Evolutionary conservation across 2,888 invertebrate genomes (phyloP).

Genomic region (Polymixis flavicincta): DNA sequence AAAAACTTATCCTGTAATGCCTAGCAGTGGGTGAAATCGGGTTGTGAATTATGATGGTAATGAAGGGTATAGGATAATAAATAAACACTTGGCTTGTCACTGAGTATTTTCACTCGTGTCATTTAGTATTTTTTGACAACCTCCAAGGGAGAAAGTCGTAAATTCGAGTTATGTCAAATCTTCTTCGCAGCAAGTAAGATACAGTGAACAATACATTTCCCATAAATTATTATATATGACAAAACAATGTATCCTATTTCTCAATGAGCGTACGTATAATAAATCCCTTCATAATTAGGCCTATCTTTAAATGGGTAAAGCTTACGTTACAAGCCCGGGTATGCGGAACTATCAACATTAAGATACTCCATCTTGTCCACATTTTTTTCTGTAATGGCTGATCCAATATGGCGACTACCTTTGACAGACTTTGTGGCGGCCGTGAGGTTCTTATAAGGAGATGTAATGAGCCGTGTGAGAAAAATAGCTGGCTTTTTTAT

Average conservation of each 20-base stretch:
- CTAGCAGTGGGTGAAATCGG: no score
- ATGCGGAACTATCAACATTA: constrained; percentile 61
- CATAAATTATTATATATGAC: neutral
- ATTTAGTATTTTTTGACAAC: neutral
- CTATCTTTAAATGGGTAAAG: constrained; percentile 29
- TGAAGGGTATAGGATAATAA: neutral
- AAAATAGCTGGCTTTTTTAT: constrained; percentile 59
- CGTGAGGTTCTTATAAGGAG: constrained; percentile 66
- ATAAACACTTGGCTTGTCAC: neutral
- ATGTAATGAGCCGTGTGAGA: constrained; percentile 69
- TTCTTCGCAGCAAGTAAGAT: neutral
- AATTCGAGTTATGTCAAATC: neutral
- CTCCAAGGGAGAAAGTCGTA: neutral
- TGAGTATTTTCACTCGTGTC: neutral
- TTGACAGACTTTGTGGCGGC: constrained; percentile 77
- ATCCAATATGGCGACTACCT: constrained; percentile 70
- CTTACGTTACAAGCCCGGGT: constrained; percentile 29
- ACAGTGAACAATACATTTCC: neutral
- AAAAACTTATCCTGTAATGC: no score
- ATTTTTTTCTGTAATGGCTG: constrained; percentile 69
- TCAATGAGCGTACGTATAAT: constrained; percentile 2
- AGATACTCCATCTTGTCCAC: constrained; percentile 44
- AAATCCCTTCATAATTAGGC: constrained; percentile 42
- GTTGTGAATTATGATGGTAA: no score
- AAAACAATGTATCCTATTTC: constrained; percentile 1